Base-by-base conservation (phyloP, 2,113 vertebrate genomes). In the Siniperca chuatsi region DNA sequence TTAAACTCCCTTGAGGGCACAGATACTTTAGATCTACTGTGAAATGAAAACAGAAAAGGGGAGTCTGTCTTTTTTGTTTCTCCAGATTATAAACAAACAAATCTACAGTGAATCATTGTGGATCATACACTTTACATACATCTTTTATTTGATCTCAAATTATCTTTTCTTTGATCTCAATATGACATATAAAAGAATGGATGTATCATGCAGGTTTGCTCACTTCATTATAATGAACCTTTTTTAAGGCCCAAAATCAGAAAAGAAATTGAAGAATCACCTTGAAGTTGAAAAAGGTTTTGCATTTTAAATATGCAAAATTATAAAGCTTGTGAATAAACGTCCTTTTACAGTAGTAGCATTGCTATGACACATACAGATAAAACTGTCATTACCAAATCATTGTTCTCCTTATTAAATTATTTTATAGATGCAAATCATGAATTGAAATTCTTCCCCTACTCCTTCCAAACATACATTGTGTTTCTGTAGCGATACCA, bases 91-190 rank as follows among this genome's bases (percentile, higher is more conserved):
- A 66, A 64, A 71, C 78, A 82, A 79, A 80, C 71, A 75, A 72
- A 81, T 66, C 21, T 69, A 54, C 65, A 48, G 61, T 44, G 65
- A 88, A 16, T 71, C 57, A 75, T 65, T 62, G 68, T 46, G 86
- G 74, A 90, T 89, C 75, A 86, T 54, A 66, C 40, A 54, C 55
- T 64, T 67, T 70, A 50, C 86, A 87, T 78, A 72, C 82, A 48
- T 78, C 20, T 66, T 64, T 69, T 50, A 71, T 89, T 88, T 93
- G 83, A 90, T 89, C 90, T 92, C 55, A 74, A 65, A 71, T 67
- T 33, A 48, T 79, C 20, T 66, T 61, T 69, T 50, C 66, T 89
- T 87, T 93, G 85, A 90, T 89, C 90, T 92, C 55, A 77, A 86
- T 52, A 75, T 80, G 77, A 75, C 79, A 60, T 58, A 55, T 42